A percentile compares a stretch with the other conserved stretches of the same genome.
phyloP scores from a whole-genome alignment of 2,113 vertebrate genomes.

The Myotis brandtii region DNA sequence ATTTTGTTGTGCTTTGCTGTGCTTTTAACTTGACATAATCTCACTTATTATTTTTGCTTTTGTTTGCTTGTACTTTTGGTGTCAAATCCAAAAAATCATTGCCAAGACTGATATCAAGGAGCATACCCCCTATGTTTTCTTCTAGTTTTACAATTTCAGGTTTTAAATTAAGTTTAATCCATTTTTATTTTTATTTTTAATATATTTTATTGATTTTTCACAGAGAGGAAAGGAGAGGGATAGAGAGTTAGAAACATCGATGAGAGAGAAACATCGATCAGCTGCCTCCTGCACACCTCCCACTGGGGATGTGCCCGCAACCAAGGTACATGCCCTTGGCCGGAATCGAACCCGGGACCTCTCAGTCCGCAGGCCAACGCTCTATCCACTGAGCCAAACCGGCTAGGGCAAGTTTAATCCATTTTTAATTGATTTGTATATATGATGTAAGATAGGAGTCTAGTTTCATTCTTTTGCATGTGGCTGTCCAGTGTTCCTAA shows the following conservation, averaged over 20 bases:
- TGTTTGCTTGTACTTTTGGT: neutral
- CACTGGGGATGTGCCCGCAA: too few species aligned
- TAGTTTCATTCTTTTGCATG: neutral
- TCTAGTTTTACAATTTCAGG: neutral
- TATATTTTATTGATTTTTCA: too few species aligned
- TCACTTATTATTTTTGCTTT: neutral
- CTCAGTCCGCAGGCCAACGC: too few species aligned
- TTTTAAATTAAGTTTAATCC: neutral
- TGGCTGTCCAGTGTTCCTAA: neutral
- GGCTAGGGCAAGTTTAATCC: neutral
- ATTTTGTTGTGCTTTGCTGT: neutral
- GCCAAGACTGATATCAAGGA: neutral
- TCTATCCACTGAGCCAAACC: too few species aligned
- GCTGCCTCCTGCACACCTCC: too few species aligned
- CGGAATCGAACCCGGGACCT: too few species aligned
- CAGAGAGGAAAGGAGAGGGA: too few species aligned
- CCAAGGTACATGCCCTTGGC: too few species aligned
- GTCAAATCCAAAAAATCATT: neutral
- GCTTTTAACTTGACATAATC: neutral
- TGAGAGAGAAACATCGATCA: too few species aligned
- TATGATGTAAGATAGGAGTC: neutral
- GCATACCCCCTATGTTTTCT: neutral
- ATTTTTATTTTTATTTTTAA: neutral
- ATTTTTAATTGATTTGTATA: neutral
- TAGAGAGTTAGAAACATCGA: too few species aligned